These are phyloP conservation scores for Labeo catla DNA, from an alignment of 2,113 vertebrate genomes.

Conservation along the genomic window DNA sequence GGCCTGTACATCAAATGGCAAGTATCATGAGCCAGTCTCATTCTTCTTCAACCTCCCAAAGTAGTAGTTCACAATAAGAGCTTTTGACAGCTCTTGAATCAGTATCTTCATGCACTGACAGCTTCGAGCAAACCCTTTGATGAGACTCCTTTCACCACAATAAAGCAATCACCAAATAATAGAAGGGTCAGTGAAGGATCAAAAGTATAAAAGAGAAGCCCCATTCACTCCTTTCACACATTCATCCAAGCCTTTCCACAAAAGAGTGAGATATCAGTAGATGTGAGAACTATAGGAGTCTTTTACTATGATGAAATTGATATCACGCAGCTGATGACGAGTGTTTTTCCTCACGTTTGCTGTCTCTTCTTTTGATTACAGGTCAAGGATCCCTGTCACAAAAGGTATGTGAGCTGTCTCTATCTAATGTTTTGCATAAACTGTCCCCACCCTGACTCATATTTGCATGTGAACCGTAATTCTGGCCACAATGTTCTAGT, in stretches of 20 bases:
- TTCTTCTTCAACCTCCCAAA: conserved; percentile 63
- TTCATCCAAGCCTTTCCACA: conserved; percentile 68
- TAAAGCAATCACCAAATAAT: conserved; percentile 74
- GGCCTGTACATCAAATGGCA: conserved; percentile 60
- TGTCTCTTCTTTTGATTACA: conserved; percentile 61
- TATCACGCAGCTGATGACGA: conserved; percentile 21
- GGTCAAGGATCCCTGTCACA: conserved; percentile 64
- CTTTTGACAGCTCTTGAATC: conserved; percentile 81
- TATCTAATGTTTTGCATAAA: conserved; percentile 59
- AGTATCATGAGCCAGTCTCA: conserved; percentile 61
- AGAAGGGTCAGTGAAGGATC: conserved; percentile 75
- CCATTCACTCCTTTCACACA: conserved; percentile 67
- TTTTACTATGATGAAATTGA: conserved; percentile 67
- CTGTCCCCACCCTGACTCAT: background rate
- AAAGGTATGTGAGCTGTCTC: conserved; percentile 67
- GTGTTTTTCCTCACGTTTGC: conserved; percentile 37
- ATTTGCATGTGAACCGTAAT: conserved; percentile 57
- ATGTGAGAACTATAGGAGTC: conserved; percentile 66
- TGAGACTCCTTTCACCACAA: conserved; percentile 69
- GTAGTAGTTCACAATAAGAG: conserved; percentile 72
- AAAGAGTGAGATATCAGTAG: conserved; percentile 66
- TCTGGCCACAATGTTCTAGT: background rate
- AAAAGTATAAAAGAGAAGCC: conserved; percentile 73
- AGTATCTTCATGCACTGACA: conserved; percentile 79
- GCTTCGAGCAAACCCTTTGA: conserved; percentile 68